Conservation (phyloP, 2,797 vertebrate species). For the Periophthalmus magnuspinnatus region DNA sequence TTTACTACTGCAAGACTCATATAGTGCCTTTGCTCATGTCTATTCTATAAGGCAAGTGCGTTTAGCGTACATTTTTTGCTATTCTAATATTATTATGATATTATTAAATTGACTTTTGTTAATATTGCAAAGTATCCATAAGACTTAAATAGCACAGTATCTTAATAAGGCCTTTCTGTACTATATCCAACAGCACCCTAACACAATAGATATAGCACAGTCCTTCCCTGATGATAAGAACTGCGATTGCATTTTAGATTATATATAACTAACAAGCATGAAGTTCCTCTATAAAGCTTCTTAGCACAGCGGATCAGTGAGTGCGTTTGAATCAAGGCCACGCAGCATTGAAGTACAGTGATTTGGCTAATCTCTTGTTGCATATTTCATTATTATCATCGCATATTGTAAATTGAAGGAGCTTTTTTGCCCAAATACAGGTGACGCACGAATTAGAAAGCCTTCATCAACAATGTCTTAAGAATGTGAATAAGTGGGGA, state of each 20-base stretch:
- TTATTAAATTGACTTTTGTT: background rate
- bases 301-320: constrained; percentile 80
- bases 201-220: constrained; percentile 58
- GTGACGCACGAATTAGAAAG: constrained; percentile 51
- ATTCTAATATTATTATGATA: background rate
- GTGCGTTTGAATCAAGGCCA: constrained; percentile 78
- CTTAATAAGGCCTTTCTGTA: constrained; percentile 60
- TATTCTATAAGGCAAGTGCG: background rate
- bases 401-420: constrained; percentile 40
- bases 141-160: constrained; percentile 57
- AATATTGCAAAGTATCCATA: constrained; percentile 23
- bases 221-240: constrained; percentile 73
- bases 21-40: background rate
- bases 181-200: constrained; percentile 59
- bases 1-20: background rate
- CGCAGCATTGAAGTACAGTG: constrained; percentile 74
- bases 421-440: constrained; percentile 44
- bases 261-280: constrained; percentile 81
- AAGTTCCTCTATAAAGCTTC: constrained; percentile 81
- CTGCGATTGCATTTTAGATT: constrained; percentile 78
- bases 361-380: constrained; percentile 82
- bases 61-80: background rate
- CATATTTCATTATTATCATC: constrained; percentile 76
- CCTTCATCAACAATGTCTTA: constrained; percentile 48
- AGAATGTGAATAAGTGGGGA: constrained; percentile 48